Base-by-base conservation (phyloP, 35 echinoderm and acorn worm species). In the Acanthaster planci region DNA sequence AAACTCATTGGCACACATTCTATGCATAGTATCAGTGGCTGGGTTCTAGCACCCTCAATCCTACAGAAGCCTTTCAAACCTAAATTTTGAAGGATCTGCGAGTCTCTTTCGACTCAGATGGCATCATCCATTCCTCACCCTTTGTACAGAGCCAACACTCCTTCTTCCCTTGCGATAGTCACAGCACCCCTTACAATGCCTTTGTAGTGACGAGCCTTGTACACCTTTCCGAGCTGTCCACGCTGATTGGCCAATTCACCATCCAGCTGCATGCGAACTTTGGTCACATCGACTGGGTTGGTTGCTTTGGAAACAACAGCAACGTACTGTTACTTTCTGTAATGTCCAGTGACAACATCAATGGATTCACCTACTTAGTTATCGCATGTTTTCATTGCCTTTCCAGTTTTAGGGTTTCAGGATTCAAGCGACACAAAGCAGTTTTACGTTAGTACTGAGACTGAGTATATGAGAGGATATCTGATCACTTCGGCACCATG, bases 201-300 rank as follows among this genome's bases (percentile, higher is more conserved):
- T 67, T 94, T 93, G 87, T 99, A 99, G 85, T 99, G 91, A 5
- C 96, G 79, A 30, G 90, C 60, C 64, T 91, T 77, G 78, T 88
- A 86, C 5, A 88, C 83, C 18, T 59, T 10, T 39, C 10, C 39
- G 2, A 90, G 52, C 7, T 81, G 38, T 2, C 88, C 89, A 40
- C 83, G 88, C 53, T 91, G 84, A 17, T 77, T 22, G 1, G 52
- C 54, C 3, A 99, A 84, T 47, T 99, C 96, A 23, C 96, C 96
- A n/a, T 99, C 96, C 35, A 99, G 85, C 79, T 99, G 92, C 92
- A 94, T 91, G 53, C 92, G 92, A 7, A 89, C 84, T 42, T 99
- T 99, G 51, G 91, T 99, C 0, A 99, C 96, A 91, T 99, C 96
- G 1, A 99, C 77, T 8, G 92, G 96, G 55, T 94, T 99, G 35